Evolutionary conservation across 2,113 vertebrate species (phyloP), one percentile per base, ranked within the genome.

Genomic region (Sitta europaea): DNA sequence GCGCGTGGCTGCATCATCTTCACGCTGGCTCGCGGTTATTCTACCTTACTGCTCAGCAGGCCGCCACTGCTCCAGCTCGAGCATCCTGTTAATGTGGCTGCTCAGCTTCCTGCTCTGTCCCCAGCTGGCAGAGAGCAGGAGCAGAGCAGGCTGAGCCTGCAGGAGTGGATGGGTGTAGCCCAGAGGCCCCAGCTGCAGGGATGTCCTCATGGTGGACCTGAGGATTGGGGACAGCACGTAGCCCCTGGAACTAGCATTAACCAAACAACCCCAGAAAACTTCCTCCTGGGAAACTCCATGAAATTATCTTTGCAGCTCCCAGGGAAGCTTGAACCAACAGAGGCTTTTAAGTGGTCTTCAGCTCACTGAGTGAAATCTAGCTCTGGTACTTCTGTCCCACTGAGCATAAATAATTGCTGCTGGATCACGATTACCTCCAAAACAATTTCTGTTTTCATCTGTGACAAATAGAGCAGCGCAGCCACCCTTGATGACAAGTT

Each of bases 31-130:
- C 18, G 0, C 0, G 57, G 70, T 70, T 88, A 82, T 94, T 93
- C 45, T 48, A 75, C 62, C 50, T 94, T 40, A 92, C 73, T 95
- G 93, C 96, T 82, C 92, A 96, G 85, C 88, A 95, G 78, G 94
- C 45, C 15, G 4, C 71, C 57, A 61, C 63, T 90, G 88, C 77
- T 87, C 58, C 85, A 75, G 66, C 40, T 93, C 82, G 73, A 95
- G 20, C 20, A 51, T 67, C 66, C 50, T 65, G 28, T 35, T 75
- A 75, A 85, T 27, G 57, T 0, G 14, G 66, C 81, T 84, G 45
- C 85, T 27, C 57, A 75, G 66, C 61, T 85, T 82, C 57, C 87
- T 87, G 74, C 55, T 43, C 72, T 47, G 18, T 38, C 35, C 58
- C 63, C 83, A 74, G 54, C 89, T 86, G 80, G 50, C 76, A 95